These are phyloP conservation scores for Erebia ligea DNA, from an alignment of 2,888 invertebrate species.

Conservation along the genomic window DNA sequence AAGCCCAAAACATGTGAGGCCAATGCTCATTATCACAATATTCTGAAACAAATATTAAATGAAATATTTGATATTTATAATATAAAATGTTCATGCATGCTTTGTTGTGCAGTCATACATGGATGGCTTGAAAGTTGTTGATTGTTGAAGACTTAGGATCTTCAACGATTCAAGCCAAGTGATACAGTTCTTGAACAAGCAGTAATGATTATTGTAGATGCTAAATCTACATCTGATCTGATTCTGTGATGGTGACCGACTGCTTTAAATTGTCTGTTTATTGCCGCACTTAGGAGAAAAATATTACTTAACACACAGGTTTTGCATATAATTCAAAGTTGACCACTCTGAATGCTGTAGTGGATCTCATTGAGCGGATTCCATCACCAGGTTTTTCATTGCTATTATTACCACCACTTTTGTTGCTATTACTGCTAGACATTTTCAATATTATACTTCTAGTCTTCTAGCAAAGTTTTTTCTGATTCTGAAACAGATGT, in stretches of 20 bases:
- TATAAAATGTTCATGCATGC: not conserved
- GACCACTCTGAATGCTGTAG: constrained; percentile 89
- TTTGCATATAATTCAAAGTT: constrained; percentile 96
- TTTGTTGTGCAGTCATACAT: not conserved
- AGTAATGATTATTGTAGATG: too few species aligned
- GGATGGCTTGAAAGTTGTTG: too few species aligned
- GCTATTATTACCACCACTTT: constrained; percentile 33
- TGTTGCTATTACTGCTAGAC: constrained; percentile 27
- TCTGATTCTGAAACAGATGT: too few species aligned
- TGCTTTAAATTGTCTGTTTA: not conserved
- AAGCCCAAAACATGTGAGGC: constrained; percentile 88
- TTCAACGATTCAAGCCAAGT: too few species aligned
- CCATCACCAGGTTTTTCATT: constrained; percentile 88
- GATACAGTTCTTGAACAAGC: too few species aligned
- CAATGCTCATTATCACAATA: constrained; percentile 92
- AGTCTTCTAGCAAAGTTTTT: too few species aligned
- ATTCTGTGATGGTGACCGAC: too few species aligned
- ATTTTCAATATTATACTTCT: constrained; percentile 9
- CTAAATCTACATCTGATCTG: too few species aligned
- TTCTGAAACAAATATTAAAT: constrained; percentile 85
- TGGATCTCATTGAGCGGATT: constrained; percentile 88
- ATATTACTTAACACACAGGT: constrained; percentile 85
- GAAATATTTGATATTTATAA: not conserved
- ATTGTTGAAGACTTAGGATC: too few species aligned
- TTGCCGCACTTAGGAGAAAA: too few species aligned